Base-by-base conservation (phyloP, 2,888 invertebrate genomes). In the Tyria jacobaeae region DNA sequence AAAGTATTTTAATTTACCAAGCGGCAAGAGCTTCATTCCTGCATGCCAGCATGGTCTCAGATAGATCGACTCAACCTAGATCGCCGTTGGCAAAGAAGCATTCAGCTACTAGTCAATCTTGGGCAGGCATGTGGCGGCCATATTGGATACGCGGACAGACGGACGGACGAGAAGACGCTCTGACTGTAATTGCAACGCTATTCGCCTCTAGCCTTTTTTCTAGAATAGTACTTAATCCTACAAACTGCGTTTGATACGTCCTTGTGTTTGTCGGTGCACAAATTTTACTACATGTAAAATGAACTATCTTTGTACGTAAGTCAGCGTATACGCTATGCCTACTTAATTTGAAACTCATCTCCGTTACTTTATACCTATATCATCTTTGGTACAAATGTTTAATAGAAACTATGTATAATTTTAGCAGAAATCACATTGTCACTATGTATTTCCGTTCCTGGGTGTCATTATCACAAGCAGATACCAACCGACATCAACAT, bases 61-160 rank as follows among this genome's bases (percentile, higher is more conserved):
- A 90, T 88, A 87, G 87, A 89, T 89, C 83, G 83, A 79, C 82
- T 84, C 81, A 83, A 78, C 84, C 88, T 87, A 87, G 87, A 89
- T 88, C 84, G 92, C 92, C 92, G 83, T 84, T 87, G 92, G 92
- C 92, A 73, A 87, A 84, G 84, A 79, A 86, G 81, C 83, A 87
- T 84, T 84, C 87, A 87, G 91, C 91, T 91, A 91, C 91, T 89
- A 93, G 92, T 92, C 92, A 92, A 91, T 91, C 91, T 90, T 88
- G 87, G 84, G 81, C 79, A 87, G 91, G 91, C 90, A 93, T 90
- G 91, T 87, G 86, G 88, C 88, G 83, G 91, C 90, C 91, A 92
- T 91, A 82, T 91, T 90, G 86, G 71, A 78, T 82, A 68, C 73
- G 75, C 75, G 79, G 86, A 89, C 88, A 84, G 86, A 89, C 87